Evolutionary conservation across 2,113 vertebrate species (phyloP).

Genomic region (Ptilonorhynchus violaceus): DNA sequence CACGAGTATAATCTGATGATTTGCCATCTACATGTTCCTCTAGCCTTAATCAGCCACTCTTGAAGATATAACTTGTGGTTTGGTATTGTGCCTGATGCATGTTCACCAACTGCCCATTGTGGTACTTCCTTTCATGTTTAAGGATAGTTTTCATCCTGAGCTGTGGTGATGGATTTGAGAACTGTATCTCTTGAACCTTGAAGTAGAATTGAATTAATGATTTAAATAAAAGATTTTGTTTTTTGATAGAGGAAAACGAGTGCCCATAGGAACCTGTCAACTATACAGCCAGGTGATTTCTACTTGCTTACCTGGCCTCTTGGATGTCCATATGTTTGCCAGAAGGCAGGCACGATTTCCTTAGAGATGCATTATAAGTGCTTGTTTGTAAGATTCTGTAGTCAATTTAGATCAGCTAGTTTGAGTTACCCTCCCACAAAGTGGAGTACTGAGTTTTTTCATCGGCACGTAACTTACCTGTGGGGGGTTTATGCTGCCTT

Average conservation of each 20-base stretch:
- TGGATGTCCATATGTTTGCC: not conserved
- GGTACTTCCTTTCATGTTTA: slow-evolving; percentile 1
- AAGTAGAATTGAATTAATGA: slow-evolving; percentile 18
- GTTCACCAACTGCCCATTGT: not conserved
- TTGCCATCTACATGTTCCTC: not conserved
- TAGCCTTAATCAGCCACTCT: not conserved
- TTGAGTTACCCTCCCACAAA: not conserved
- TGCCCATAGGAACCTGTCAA: not conserved
- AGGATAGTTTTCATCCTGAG: slow-evolving; percentile 19
- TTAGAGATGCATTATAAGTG: not conserved
- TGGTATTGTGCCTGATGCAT: not conserved
- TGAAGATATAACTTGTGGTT: not conserved
- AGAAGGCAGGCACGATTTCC: not conserved
- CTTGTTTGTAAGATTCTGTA: not conserved
- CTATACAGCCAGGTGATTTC: not conserved
- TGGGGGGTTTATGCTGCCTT: not conserved
- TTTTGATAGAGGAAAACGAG: slow-evolving; percentile 7
- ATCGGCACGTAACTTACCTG: not conserved
- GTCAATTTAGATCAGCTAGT: not conserved
- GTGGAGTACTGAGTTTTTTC: not conserved
- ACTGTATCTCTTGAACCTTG: slow-evolving; percentile 5
- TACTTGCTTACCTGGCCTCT: not conserved
- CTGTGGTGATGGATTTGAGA: not conserved
- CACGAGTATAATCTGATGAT: not conserved
- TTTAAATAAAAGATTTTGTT: not conserved